Evolutionary conservation across 2,113 vertebrate species (phyloP), one percentile per base, ranked within the genome.

Genomic region (Gopherus evgoodei): DNA sequence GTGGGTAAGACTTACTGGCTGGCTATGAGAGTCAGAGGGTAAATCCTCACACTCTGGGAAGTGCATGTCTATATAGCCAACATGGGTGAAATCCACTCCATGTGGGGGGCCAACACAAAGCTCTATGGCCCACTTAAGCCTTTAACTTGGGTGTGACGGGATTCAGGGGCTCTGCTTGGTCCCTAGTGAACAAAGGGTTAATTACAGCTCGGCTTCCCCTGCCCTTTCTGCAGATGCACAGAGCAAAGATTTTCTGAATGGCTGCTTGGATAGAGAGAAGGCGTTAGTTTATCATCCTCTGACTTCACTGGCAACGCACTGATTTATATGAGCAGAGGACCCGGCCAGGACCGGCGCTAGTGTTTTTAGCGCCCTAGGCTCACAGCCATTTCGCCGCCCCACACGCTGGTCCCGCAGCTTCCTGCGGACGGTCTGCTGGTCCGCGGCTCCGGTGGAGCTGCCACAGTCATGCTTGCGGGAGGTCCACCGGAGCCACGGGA

Each of bases 1-100:
- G 21, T 31, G 85, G 83, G 88, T 95, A 87, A 93, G 42, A 94
- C 76, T 53, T 88, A 82, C 47, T 49, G 44, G 83, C 81, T 42
- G 31, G 4, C 11, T 80, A 42, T 25, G 86, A 29, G 95, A 97
- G 90, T 80, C 59, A 59, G 27, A 65, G 10, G 44, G 91, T 31
- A 93, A 90, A 91, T 17, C 2, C 72, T 82, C 16, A 52, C 19
- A 49, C 25, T 80, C 59, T 7, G 72, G 27, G 52, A 87, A 83
- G 94, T 19, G 56, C 16, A 80, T 14, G 69, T 3, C 12, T 8
- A 14, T 52, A 86, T 93, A 5, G 1, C 50, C 44, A 47, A 65
- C n/a, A 38, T 25, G 22, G 38, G 69, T 75, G 38, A 75, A 75
- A 24, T 75, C 38, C 72, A 38, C n/a, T 17, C 35, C 4, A 2